A percentile compares a stretch with the other conserved stretches of the same genome.
Conservation (phyloP, 2,113 vertebrate genomes). For the Cairina moschata region DNA sequence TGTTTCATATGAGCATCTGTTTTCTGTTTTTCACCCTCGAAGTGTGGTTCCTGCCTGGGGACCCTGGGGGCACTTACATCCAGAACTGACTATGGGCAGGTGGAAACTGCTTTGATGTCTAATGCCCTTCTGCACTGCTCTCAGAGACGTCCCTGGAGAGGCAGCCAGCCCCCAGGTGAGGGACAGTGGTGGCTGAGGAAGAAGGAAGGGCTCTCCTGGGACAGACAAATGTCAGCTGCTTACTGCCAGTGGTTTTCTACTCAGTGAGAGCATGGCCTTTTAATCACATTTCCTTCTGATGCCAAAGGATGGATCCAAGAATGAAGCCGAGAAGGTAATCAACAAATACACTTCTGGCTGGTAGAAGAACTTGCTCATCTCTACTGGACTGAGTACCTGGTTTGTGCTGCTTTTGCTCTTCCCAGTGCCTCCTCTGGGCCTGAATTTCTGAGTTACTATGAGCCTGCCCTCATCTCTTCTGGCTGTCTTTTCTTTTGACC, state of each 20-base stretch:
- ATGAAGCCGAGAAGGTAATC: not conserved
- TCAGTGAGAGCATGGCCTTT: not conserved
- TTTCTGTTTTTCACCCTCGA: constrained; percentile 12
- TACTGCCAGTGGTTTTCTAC: not conserved
- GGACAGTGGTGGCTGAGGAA: not conserved
- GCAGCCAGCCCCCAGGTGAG: not conserved
- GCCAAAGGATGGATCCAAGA: not conserved
- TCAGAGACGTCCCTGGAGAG: not conserved
- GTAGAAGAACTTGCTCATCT: not conserved
- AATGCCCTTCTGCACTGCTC: not conserved
- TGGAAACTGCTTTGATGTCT: not conserved
- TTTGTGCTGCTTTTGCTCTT: not conserved
- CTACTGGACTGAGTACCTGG: not conserved
- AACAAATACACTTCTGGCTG: not conserved
- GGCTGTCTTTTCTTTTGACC: not conserved
- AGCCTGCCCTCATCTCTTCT: not conserved
- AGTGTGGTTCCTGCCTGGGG: not conserved
- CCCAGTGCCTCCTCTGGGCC: not conserved
- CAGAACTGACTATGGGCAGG: not conserved
- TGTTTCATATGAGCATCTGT: constrained; percentile 23
- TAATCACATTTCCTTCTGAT: not conserved
- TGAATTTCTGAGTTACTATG: not conserved
- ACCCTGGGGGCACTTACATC: not conserved
- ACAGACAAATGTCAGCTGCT: not conserved
- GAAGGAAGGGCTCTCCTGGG: not conserved